phyloP scores from a whole-genome alignment of 2,797 vertebrate species.

The Phoebastria nigripes region DNA sequence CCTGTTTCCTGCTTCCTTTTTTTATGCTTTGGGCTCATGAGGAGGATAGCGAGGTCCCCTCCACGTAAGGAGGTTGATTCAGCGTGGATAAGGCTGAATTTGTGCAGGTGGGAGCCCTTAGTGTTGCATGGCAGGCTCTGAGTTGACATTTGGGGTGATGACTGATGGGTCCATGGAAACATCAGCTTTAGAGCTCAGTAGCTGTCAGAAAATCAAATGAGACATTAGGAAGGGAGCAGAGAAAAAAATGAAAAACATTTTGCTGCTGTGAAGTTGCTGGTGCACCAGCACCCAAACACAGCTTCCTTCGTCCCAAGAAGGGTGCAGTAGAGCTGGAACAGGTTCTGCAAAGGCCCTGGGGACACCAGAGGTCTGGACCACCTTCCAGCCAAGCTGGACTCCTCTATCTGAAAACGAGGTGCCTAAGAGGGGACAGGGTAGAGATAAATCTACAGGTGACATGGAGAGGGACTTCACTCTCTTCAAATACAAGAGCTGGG shows the following conservation, averaged over 20 bases:
- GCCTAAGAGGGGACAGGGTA: background rate
- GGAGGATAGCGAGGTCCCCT: background rate
- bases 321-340: background rate
- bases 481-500: background rate
- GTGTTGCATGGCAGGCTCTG: background rate
- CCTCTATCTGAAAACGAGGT: background rate
- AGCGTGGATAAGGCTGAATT: background rate
- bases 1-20: background rate
- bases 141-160: background rate
- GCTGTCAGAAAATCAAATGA: background rate
- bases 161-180: background rate
- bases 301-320: background rate
- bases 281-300: background rate
- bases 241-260: background rate
- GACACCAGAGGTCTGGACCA: background rate
- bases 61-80: fast-evolving
- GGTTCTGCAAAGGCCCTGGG: background rate
- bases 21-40: background rate
- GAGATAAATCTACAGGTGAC: background rate
- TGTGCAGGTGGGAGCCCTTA: background rate
- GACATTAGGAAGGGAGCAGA: background rate
- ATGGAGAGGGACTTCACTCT: background rate
- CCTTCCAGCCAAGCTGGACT: background rate
- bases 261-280: background rate
- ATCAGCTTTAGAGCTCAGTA: background rate